A percentile compares a stretch with the other conserved stretches of the same genome.
phyloP scores from a whole-genome alignment of 2,888 invertebrate genomes.

The Ophioninae sp. region DNA sequence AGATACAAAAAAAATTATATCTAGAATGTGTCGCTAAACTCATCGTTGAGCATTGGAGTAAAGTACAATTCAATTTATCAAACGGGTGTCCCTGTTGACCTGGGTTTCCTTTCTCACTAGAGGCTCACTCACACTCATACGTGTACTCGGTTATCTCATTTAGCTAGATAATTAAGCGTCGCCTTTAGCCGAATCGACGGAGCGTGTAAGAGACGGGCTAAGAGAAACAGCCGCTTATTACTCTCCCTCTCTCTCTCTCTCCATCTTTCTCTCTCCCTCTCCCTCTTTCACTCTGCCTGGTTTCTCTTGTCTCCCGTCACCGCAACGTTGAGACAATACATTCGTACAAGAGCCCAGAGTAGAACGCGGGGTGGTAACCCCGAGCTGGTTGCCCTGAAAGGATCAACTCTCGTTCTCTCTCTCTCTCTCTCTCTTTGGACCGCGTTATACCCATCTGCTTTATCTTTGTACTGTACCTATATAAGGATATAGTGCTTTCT shows the following conservation, averaged over 20 bases:
- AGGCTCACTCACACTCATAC: slow-evolving; percentile 50
- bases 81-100: slow-evolving; percentile 28
- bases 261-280: slow-evolving; percentile 8
- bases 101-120: slow-evolving; percentile 40
- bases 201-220: slow-evolving; percentile 65
- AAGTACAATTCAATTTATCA: slow-evolving; percentile 57
- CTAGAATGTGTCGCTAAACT: slow-evolving; percentile 41
- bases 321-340: slow-evolving; percentile 66
- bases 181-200: slow-evolving; percentile 65
- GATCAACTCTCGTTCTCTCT: slow-evolving; percentile 42
- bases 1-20: slow-evolving; percentile 11
- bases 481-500: slow-evolving; percentile 46
- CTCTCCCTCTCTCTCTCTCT: slow-evolving; percentile 29
- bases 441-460: slow-evolving; percentile 54
- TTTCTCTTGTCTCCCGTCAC: slow-evolving; percentile 61
- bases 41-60: slow-evolving; percentile 37
- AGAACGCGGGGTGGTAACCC: slow-evolving; percentile 49
- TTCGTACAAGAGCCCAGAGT: slow-evolving; percentile 62
- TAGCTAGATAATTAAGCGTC: slow-evolving; percentile 70
- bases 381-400: slow-evolving; percentile 50
- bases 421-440: slow-evolving; percentile 33
- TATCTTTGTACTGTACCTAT: slow-evolving; percentile 49
- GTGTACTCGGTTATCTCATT: slow-evolving; percentile 68
- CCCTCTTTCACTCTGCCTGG: slow-evolving; percentile 33
- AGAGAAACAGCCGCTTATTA: slow-evolving; percentile 39